A percentile compares a stretch with the other conserved stretches of the same genome.
Evolutionary conservation across 2,113 vertebrate genomes (phyloP).

Genomic region (Ascaphus truei): DNA sequence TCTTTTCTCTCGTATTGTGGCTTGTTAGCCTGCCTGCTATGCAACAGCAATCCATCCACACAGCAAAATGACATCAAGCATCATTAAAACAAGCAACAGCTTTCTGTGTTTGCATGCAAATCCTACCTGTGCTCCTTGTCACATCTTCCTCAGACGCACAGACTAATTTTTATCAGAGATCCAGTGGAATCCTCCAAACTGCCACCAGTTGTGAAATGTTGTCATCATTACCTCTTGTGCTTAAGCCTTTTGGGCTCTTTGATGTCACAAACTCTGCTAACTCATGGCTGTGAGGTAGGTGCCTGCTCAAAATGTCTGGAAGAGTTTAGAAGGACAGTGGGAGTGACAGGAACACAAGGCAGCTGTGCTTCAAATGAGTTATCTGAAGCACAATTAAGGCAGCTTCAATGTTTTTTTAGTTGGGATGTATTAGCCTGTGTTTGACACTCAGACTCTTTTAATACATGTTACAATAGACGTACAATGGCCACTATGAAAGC

Average conservation of each 20-base stretch:
- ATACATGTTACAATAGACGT: conserved; percentile 56
- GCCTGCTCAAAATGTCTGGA: conserved; percentile 72
- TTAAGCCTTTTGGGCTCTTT: conserved; percentile 59
- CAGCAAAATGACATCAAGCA: conserved; percentile 35
- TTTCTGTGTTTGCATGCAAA: conserved; percentile 60
- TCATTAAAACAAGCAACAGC: conserved; percentile 49
- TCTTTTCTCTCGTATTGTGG: conserved; percentile 12
- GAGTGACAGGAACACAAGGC: conserved; percentile 72
- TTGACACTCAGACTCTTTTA: conserved; percentile 50
- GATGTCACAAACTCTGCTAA: conserved; percentile 65
- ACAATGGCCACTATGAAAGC: no score
- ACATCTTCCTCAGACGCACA: conserved; percentile 68
- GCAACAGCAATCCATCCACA: background rate
- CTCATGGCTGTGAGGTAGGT: conserved; percentile 66
- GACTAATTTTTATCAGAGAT: conserved; percentile 52
- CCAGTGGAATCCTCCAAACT: conserved; percentile 55
- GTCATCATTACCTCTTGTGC: conserved; percentile 55
- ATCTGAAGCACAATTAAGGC: conserved; percentile 51
- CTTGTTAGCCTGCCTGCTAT: conserved; percentile 42
- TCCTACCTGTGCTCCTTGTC: conserved; percentile 72
- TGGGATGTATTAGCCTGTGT: conserved; percentile 52
- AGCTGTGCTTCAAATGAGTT: conserved; percentile 66
- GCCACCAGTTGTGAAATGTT: conserved; percentile 54
- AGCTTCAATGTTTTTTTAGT: conserved; percentile 49
- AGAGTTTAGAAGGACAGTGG: conserved; percentile 75